Conservation (phyloP, 2,888 invertebrate genomes). For the Parnassius mnemosyne region DNA sequence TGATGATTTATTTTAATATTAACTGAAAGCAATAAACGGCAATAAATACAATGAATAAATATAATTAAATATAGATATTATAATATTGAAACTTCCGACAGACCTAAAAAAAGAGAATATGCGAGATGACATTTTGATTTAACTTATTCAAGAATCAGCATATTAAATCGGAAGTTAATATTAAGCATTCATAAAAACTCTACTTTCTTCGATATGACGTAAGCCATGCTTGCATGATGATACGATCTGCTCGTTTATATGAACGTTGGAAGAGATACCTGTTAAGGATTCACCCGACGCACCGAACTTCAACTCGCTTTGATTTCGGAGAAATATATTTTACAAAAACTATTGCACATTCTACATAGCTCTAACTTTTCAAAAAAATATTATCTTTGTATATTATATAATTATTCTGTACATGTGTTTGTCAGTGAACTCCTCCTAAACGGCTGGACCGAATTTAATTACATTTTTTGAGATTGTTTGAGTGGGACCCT, state of each 20-base stretch:
- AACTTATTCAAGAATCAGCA: constrained; percentile 31
- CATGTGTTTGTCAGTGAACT: too few species aligned
- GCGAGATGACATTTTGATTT: constrained; percentile 37
- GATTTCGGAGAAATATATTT: constrained; percentile 33
- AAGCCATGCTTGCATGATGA: constrained; percentile 57
- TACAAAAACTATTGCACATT: too few species aligned
- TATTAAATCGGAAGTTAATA: constrained; percentile 32
- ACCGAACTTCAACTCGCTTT: neutral
- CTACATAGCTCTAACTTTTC: too few species aligned
- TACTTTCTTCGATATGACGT: constrained; percentile 67
- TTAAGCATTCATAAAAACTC: constrained; percentile 50
- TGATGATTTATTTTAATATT: too few species aligned
- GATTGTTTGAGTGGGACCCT: too few species aligned
- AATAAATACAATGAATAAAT: too few species aligned
- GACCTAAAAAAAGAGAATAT: constrained; percentile 22
- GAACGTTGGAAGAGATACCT: constrained; percentile 52
- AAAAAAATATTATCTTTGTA: too few species aligned
- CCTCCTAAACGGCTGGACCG: too few species aligned
- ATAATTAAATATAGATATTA: too few species aligned
- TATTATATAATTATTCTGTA: too few species aligned
- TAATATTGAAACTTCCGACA: neutral
- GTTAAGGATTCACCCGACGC: constrained; percentile 46
- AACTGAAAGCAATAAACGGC: too few species aligned
- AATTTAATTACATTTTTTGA: too few species aligned
- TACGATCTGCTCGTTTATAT: constrained; percentile 61